Evolutionary conservation across 2,797 vertebrate genomes (phyloP), one percentile per base, ranked within the genome.

Genomic region (Hippocampus kuda): DNA sequence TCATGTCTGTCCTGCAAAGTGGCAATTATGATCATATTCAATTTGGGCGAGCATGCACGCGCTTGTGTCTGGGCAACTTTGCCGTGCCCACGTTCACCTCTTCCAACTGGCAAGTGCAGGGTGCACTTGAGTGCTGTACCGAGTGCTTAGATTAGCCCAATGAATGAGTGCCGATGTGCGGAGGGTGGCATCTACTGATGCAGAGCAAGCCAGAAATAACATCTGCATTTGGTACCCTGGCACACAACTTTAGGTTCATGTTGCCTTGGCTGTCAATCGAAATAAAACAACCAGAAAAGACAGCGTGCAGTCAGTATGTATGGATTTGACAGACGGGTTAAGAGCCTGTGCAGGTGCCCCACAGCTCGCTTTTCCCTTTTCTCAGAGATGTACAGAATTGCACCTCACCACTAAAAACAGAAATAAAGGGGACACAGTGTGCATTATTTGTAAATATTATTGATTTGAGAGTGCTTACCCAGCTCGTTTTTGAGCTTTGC

Each of bases 401-500:
- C 22, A 57, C 5, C 12, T 13, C 24, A 27, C 26, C 13, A 27
- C 22, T 26, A 57, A 27, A 57, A 57, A 27, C 12, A 15, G 24
- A 57, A 57, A 57, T 57, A 15, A 57, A 5, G 56, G 13, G 24
- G 3, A 24, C 54, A 27, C 3, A 12, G 7, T 26, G 26, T 26
- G 2, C 12, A 22, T 24, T 10, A 56, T 56, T 56, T 56, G 53
- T 56, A 12, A 13, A 24, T 24, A 56, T 24, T 5, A 48, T 48
- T 48, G 12, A 13, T 48, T 54, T 24, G 20, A 20, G 20, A 20
- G 27, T 7, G 64, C 86, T 85, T 79, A 90, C 89, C 84, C 62
- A 90, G 77, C 54, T 90, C 81, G 1, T 82, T 74, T 26, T 72
- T 67, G 48, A 90, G 81, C 42, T 65, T 77, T 3, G 30, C 24